A percentile compares a stretch with the other conserved stretches of the same genome.
Conservation (phyloP, 2,797 vertebrate species). For the Sternarchorhynchus goeldii region DNA sequence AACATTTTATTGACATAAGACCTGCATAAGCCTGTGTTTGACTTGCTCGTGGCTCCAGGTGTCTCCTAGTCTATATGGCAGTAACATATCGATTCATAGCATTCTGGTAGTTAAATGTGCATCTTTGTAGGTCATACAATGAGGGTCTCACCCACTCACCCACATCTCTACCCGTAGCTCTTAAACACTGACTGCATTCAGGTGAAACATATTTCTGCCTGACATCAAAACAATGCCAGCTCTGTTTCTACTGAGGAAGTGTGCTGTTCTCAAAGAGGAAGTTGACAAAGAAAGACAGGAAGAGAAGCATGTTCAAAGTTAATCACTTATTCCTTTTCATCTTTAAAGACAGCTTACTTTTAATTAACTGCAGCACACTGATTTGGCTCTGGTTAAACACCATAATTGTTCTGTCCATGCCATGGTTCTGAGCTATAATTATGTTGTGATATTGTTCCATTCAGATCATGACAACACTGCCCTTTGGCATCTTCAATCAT, state of each 20-base stretch:
- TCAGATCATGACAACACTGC: conserved; percentile 6
- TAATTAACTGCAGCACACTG: conserved; percentile 20
- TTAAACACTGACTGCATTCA: conserved; percentile 16
- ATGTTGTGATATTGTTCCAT: neutral
- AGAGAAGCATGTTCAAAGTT: conserved; percentile 38
- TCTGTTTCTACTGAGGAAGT: conserved; percentile 1
- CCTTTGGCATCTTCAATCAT: conserved; percentile 17
- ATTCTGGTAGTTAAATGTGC: neutral
- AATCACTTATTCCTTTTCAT: conserved; percentile 28
- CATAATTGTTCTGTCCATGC: conserved; percentile 29
- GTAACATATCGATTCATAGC: neutral
- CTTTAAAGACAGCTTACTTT: conserved; percentile 27
- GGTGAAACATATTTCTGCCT: conserved; percentile 3
- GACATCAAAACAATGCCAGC: conserved; percentile 13
- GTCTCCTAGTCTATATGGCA: too few relatives aligned
- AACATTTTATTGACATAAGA: too few relatives aligned
- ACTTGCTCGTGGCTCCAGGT: too few relatives aligned
- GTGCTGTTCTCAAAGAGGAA: conserved; percentile 8
- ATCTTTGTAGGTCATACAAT: neutral
- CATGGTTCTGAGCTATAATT: conserved; percentile 16
- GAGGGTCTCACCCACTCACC: neutral
- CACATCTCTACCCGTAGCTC: neutral
- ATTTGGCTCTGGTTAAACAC: conserved; percentile 17
- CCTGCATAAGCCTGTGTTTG: too few relatives aligned
- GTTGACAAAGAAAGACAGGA: conserved; percentile 20